Evolutionary conservation across 2,888 invertebrate species (phyloP).

Genomic region (Smittia sp.): DNA sequence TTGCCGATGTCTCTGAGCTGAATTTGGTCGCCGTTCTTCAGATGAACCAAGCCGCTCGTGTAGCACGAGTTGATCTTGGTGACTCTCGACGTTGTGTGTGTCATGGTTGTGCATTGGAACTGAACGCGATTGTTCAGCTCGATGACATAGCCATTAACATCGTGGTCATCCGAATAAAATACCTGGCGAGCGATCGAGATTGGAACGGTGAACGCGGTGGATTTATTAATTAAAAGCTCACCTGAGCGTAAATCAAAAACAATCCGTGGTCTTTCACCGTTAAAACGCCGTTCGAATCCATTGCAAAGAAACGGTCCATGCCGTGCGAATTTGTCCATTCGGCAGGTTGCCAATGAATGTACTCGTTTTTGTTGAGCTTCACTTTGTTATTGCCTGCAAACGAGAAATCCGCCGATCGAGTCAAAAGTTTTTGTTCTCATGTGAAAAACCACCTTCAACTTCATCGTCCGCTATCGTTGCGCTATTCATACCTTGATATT

Average conservation of each 20-base stretch:
- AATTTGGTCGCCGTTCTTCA: constrained; percentile 64
- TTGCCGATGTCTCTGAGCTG: constrained; percentile 69
- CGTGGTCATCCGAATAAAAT: constrained; percentile 74
- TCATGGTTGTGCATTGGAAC: constrained; percentile 71
- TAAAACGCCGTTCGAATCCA: constrained; percentile 61
- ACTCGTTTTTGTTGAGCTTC: constrained; percentile 46
- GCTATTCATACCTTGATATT: constrained; percentile 59
- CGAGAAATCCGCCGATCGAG: no score
- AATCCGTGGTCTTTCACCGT: constrained; percentile 69
- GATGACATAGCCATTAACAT: constrained; percentile 72
- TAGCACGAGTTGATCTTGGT: constrained; percentile 72
- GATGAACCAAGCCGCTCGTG: constrained; percentile 65
- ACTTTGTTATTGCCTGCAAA: constrained; percentile 44
- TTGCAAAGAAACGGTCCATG: constrained; percentile 60
- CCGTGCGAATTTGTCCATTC: constrained; percentile 62
- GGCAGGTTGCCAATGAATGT: constrained; percentile 65
- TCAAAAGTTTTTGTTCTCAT: no score
- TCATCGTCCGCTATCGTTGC: constrained; percentile 38
- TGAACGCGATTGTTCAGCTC: constrained; percentile 63
- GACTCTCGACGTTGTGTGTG: constrained; percentile 57
- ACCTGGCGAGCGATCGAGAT: constrained; percentile 62
- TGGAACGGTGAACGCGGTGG: no score
- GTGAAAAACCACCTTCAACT: neutral
- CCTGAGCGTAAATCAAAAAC: constrained; percentile 75
- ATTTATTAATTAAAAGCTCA: constrained; percentile 42